Evolutionary conservation across 2,113 vertebrate species (phyloP).

Genomic region (Atlantisia rogersi): DNA sequence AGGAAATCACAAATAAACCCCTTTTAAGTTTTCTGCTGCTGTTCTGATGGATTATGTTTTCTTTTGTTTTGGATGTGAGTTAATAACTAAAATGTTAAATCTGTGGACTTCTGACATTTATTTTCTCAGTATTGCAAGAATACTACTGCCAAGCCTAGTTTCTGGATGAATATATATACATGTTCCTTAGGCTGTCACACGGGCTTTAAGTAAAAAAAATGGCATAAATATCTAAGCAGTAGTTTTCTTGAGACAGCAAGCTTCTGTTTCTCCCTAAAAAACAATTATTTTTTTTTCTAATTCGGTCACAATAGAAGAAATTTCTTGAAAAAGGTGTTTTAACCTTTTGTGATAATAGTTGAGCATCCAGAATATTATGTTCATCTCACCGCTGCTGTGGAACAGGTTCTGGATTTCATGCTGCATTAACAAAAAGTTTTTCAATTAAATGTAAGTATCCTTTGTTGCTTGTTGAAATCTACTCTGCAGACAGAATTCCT

Average conservation of each 20-base stretch:
- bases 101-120: conserved; percentile 77
- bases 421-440: conserved; percentile 74
- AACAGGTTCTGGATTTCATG: conserved; percentile 78
- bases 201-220: conserved; percentile 39
- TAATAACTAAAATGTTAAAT: conserved; percentile 76
- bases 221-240: conserved; percentile 60
- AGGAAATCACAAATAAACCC: conserved; percentile 84
- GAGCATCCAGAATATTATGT: conserved; percentile 66
- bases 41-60: conserved; percentile 81
- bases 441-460: conserved; percentile 78
- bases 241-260: conserved; percentile 66
- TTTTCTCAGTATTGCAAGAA: conserved; percentile 77
- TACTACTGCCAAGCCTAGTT: conserved; percentile 76
- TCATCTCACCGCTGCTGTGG: conserved; percentile 71
- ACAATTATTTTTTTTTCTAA: not conserved
- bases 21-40: conserved; percentile 83
- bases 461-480: conserved; percentile 72
- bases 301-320: conserved; percentile 62
- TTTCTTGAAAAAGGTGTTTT: conserved; percentile 73
- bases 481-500: conserved; percentile 67
- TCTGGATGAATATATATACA: conserved; percentile 68
- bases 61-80: conserved; percentile 79
- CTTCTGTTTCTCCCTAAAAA: conserved; percentile 62
- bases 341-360: conserved; percentile 76
- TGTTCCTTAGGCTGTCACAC: conserved; percentile 69